A percentile compares a stretch with the other conserved stretches of the same genome.
phyloP scores from a whole-genome alignment of 1,140 invertebrate genomes.

The Aradophagus sp. region DNA sequence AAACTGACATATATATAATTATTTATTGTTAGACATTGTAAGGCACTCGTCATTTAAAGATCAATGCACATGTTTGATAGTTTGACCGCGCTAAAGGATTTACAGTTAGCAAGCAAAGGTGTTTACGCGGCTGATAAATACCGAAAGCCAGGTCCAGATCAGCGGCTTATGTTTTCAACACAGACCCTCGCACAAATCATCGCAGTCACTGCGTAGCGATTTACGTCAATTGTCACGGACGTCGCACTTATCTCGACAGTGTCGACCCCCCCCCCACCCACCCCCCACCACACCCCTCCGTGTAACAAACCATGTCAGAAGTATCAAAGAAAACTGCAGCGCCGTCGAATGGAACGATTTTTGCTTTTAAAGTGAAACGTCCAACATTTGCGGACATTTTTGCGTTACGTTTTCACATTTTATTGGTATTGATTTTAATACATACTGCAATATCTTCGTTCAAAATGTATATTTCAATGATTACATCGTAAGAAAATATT shows the following conservation, averaged over 20 bases:
- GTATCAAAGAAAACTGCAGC: too few species aligned
- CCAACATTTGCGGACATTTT: too few species aligned
- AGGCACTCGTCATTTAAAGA: background rate
- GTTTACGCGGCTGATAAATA: slow-evolving; percentile 3
- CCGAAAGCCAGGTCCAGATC: slow-evolving; percentile 1
- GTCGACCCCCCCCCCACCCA: slow-evolving; percentile 4
- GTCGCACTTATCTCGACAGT: slow-evolving; percentile 12
- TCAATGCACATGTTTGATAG: slow-evolving; percentile 4
- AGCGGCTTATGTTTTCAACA: slow-evolving; percentile 9
- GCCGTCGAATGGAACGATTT: too few species aligned
- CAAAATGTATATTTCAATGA: too few species aligned
- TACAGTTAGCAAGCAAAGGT: background rate
- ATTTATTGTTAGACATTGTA: background rate
- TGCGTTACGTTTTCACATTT: too few species aligned
- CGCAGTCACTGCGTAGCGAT: slow-evolving; percentile 5
- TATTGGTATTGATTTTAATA: too few species aligned
- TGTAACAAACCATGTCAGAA: too few species aligned
- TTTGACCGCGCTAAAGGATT: background rate
- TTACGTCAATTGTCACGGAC: slow-evolving; percentile 6
- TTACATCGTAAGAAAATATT: too few species aligned
- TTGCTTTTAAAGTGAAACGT: too few species aligned
- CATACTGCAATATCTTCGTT: too few species aligned
- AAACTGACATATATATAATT: background rate
- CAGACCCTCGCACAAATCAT: background rate
- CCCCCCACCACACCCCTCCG: too few species aligned